A percentile compares a stretch with the other conserved stretches of the same genome.
phyloP scores from a whole-genome alignment of 1,140 invertebrate genomes.

The Chrysomallon squamiferum region DNA sequence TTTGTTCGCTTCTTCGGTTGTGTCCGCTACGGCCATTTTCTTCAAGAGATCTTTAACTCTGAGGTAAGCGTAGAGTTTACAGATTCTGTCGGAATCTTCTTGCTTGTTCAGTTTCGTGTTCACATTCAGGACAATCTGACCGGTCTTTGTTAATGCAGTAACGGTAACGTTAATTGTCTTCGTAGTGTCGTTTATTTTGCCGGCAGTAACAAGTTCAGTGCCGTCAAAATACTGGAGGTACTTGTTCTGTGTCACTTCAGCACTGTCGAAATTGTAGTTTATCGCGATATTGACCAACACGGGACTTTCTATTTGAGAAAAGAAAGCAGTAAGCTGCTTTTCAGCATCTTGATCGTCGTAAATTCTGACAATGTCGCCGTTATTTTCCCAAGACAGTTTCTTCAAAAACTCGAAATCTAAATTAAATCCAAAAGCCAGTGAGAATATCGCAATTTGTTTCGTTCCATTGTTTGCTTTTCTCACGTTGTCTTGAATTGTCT shows the following conservation, averaged over 20 bases:
- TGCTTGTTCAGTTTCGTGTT: not conserved
- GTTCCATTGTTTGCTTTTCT: constrained; percentile 26
- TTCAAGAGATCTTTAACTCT: constrained; percentile 34
- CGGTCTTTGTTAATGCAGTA: constrained; percentile 17
- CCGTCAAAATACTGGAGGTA: constrained; percentile 39
- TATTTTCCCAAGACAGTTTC: constrained; percentile 71
- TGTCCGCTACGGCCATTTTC: not conserved
- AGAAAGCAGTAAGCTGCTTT: constrained; percentile 75
- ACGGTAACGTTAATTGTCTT: too few relatives aligned
- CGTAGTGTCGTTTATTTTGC: constrained; percentile 12
- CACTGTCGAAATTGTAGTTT: constrained; percentile 64
- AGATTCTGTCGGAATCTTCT: constrained; percentile 6
- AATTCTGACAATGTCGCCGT: constrained; percentile 75
- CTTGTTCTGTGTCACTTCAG: constrained; percentile 26
- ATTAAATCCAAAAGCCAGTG: constrained; percentile 74
- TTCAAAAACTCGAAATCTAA: constrained; percentile 73
- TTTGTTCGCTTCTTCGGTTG: not conserved
- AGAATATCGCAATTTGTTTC: constrained; percentile 69
- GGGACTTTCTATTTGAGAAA: constrained; percentile 74
- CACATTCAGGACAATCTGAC: constrained; percentile 13
- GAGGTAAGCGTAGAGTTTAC: constrained; percentile 37
- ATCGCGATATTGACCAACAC: constrained; percentile 73
- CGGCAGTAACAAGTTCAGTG: constrained; percentile 38
- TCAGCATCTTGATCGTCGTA: constrained; percentile 76
- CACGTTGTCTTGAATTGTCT: constrained; percentile 66